Evolutionary conservation across 2,888 invertebrate genomes (phyloP).

Genomic region (Hymenopus coronatus): DNA sequence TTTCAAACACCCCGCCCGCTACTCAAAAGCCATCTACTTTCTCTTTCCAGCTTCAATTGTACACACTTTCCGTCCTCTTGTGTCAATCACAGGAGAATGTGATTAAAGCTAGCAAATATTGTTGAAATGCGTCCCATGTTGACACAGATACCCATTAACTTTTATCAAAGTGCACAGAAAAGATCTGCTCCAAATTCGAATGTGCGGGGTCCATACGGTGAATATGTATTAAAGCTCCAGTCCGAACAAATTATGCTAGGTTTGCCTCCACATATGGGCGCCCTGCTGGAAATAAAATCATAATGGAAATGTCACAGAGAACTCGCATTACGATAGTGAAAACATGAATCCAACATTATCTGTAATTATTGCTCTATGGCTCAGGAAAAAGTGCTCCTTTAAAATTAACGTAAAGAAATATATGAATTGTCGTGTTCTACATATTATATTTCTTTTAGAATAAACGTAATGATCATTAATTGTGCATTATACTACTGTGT

Average conservation of each 20-base stretch:
- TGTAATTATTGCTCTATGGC: too few species aligned
- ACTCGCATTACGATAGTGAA: background rate
- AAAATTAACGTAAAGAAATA: too few species aligned
- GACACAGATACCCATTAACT: background rate
- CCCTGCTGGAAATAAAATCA: background rate
- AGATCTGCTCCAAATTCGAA: background rate
- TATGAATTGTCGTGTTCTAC: too few species aligned
- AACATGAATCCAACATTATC: too few species aligned
- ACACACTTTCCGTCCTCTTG: background rate
- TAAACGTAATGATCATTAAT: too few species aligned
- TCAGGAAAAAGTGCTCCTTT: too few species aligned
- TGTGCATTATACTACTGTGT: too few species aligned
- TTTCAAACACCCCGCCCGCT: background rate
- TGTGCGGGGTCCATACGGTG: background rate
- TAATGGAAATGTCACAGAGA: background rate
- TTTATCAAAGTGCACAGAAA: background rate
- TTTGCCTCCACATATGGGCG: background rate
- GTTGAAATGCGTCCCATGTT: background rate
- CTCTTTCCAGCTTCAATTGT: background rate
- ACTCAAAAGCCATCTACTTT: background rate
- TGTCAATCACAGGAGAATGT: background rate
- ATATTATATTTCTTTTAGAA: too few species aligned
- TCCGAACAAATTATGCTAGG: background rate
- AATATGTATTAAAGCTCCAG: background rate
- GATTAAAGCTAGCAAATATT: background rate